phyloP scores from a whole-genome alignment of 2,113 vertebrate species.

The Butastur rufipennis region DNA sequence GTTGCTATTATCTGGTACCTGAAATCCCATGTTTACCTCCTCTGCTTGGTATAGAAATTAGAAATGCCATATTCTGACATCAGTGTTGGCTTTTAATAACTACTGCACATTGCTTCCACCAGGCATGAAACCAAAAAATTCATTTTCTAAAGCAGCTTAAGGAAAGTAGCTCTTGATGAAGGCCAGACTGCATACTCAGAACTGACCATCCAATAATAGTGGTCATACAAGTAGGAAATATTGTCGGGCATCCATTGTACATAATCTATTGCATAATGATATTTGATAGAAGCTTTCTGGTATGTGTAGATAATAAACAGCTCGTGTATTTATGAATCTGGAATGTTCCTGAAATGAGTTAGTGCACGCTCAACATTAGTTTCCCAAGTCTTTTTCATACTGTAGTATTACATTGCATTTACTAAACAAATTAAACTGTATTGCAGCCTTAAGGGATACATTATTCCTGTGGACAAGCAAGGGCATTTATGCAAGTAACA shows the following conservation, averaged over 20 bases:
- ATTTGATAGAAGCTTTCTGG: conserved; percentile 12
- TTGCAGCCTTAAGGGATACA: conserved; percentile 3
- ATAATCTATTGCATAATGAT: neutral
- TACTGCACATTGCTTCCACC: neutral
- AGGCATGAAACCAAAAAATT: neutral
- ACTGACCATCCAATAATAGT: neutral
- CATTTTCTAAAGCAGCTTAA: neutral
- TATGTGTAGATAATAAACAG: conserved; percentile 26
- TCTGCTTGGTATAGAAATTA: neutral
- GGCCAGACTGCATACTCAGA: neutral
- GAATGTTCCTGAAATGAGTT: conserved; percentile 46
- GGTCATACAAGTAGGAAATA: neutral
- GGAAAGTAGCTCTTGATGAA: neutral
- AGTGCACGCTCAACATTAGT: neutral
- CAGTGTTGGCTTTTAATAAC: neutral
- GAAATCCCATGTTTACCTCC: neutral
- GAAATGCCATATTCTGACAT: neutral
- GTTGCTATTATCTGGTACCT: neutral
- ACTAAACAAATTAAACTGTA: neutral
- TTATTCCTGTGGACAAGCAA: neutral
- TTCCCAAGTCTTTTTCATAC: neutral
- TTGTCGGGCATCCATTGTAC: neutral
- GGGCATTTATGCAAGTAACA: neutral
- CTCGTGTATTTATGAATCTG: neutral
- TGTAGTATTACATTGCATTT: neutral